phyloP scores from a whole-genome alignment of 23 tunicate species.

The Styela plicata region DNA sequence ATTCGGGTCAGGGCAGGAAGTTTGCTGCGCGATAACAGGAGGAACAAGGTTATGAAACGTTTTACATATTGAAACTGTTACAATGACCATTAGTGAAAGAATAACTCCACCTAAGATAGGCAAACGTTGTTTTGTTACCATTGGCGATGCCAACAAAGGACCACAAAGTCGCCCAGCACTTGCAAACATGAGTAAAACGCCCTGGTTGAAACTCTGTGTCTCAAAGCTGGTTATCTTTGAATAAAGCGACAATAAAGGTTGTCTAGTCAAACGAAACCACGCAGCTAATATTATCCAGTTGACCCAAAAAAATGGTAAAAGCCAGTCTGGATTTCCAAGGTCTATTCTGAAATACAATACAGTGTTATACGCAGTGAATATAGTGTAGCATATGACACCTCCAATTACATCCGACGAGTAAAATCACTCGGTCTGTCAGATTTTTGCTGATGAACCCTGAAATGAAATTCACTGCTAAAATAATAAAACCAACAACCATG shows the following conservation, averaged over 20 bases:
- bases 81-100: not conserved
- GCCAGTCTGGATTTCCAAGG: not conserved
- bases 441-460: not conserved
- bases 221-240: not conserved
- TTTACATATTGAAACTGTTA: not conserved
- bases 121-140: not conserved
- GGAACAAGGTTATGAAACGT: not conserved
- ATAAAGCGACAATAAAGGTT: not conserved
- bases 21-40: too few species aligned
- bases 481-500: constrained; percentile 40
- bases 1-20: too few species aligned
- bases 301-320: not conserved
- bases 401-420: not conserved
- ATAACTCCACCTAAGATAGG: not conserved
- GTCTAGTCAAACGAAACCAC: not conserved
- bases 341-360: not conserved
- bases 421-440: not conserved
- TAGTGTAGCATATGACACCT: too few species aligned
- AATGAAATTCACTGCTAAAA: not conserved
- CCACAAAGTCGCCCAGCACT: not conserved
- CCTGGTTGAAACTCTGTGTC: not conserved
- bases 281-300: not conserved
- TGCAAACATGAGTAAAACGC: not conserved
- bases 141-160: not conserved
- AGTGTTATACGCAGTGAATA: not conserved